Conservation (phyloP, 2,888 invertebrate genomes). For the Nomada ferruginata region DNA sequence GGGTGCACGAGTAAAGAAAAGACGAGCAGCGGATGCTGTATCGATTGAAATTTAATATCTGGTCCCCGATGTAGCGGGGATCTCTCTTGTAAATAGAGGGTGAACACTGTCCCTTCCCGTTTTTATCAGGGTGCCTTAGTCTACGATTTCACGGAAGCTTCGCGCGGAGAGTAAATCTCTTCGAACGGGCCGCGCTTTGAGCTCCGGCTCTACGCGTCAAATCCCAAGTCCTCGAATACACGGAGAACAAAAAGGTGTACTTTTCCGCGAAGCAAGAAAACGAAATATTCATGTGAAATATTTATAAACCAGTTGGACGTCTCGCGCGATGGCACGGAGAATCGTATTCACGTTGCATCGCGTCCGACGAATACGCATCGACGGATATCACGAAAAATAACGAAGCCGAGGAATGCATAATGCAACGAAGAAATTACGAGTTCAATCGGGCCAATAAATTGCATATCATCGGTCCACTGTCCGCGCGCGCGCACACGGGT, state of each 20-base stretch:
- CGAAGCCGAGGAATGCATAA: constrained; percentile 50
- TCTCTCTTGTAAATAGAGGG: constrained; percentile 80
- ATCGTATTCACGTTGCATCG: neutral
- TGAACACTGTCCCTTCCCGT: constrained; percentile 55
- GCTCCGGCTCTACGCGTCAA: neutral
- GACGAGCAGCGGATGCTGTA: constrained; percentile 74
- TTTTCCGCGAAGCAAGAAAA: neutral
- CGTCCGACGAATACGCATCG: constrained; percentile 1
- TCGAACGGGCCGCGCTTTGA: constrained; percentile 23
- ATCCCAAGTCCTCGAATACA: neutral
- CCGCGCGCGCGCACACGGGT: constrained; percentile 23
- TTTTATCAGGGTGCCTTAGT: constrained; percentile 54
- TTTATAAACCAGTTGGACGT: constrained; percentile 13
- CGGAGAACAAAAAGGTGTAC: neutral
- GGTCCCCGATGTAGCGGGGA: constrained; percentile 72
- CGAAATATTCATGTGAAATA: neutral
- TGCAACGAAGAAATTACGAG: constrained; percentile 57
- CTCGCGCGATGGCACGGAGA: neutral
- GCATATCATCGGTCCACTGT: constrained; percentile 46
- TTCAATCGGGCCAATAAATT: constrained; percentile 54
- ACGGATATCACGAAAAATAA: constrained; percentile 30
- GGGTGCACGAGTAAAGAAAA: constrained; percentile 70
- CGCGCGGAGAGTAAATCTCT: constrained; percentile 28
- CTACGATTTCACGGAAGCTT: constrained; percentile 56
- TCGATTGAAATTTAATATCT: constrained; percentile 83